Evolutionary conservation across 2,113 vertebrate species (phyloP).

Genomic region (Crotalus horridus): DNA sequence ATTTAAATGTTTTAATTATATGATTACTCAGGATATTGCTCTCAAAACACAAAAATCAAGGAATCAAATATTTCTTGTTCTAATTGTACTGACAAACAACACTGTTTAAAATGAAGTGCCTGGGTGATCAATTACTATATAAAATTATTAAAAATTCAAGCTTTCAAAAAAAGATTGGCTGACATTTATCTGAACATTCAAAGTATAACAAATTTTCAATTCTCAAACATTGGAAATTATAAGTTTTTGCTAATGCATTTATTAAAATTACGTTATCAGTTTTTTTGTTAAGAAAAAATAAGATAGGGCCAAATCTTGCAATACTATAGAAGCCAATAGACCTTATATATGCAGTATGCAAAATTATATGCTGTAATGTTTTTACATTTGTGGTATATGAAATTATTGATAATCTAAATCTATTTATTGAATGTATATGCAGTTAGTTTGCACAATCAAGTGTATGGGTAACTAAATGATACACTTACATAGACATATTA

Average conservation of each 20-base stretch:
- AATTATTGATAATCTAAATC: neutral
- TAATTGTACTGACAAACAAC: neutral
- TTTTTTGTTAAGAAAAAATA: constrained; percentile 21
- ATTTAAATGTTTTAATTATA: neutral
- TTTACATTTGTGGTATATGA: constrained; percentile 1
- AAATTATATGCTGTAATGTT: neutral
- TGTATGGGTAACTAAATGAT: accelerated
- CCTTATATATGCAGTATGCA: constrained; percentile 5
- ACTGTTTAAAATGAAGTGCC: neutral
- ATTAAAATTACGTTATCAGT: constrained; percentile 1
- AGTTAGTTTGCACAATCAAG: constrained; percentile 28
- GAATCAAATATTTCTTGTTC: neutral
- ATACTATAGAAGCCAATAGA: neutral
- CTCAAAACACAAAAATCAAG: neutral
- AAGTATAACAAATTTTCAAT: neutral
- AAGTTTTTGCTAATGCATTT: neutral
- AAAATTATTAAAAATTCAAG: neutral
- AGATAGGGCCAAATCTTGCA: neutral
- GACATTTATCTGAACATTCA: neutral
- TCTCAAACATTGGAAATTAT: neutral
- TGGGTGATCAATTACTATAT: neutral
- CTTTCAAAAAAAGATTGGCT: neutral
- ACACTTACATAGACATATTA: accelerated
- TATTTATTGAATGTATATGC: constrained; percentile 22
- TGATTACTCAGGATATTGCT: neutral